Conservation (phyloP, 2,888 invertebrate genomes). For the Drosophila aldrichi region DNA sequence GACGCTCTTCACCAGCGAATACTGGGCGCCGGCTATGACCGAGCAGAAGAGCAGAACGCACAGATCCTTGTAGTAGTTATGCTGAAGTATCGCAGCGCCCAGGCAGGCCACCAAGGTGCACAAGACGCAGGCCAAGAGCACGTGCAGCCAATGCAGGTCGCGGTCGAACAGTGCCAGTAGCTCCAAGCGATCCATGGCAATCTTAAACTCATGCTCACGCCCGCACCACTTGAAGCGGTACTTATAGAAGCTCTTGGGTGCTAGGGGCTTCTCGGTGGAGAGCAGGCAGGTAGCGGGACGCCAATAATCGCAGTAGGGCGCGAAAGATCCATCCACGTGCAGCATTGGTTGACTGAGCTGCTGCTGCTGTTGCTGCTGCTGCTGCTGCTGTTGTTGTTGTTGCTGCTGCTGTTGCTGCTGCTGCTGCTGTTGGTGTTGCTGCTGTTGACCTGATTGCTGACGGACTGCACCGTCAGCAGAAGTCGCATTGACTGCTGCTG, state of each 20-base stretch:
- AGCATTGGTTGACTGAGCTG: constrained; percentile 75
- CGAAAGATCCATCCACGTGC: constrained; percentile 82
- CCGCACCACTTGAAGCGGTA: constrained; percentile 84
- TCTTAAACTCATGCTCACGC: constrained; percentile 87
- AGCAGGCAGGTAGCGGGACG: constrained; percentile 82
- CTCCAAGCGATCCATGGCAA: constrained; percentile 96
- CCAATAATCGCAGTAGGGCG: constrained; percentile 84
- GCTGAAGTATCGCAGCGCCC: constrained; percentile 92
- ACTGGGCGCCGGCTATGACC: constrained; percentile 99
- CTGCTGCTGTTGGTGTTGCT: constrained; percentile 15
- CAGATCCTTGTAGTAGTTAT: constrained; percentile 95
- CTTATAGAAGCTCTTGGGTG: constrained; percentile 85
- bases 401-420: constrained; percentile 31
- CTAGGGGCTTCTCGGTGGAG: constrained; percentile 80
- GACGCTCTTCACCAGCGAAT: constrained; percentile 97
- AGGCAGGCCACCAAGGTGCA: constrained; percentile 94
- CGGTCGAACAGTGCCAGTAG: constrained; percentile 96
- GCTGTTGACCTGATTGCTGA: constrained; percentile 21
- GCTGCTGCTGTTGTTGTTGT: constrained; percentile 30
- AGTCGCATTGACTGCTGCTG: not conserved
- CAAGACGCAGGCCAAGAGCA: constrained; percentile 92
- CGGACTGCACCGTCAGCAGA: not conserved
- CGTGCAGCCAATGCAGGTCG: constrained; percentile 91
- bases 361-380: constrained; percentile 33
- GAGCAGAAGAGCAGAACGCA: constrained; percentile 98